Evolutionary conservation across 2,113 vertebrate genomes (phyloP).

Genomic region (Cephalopterus ornatus): DNA sequence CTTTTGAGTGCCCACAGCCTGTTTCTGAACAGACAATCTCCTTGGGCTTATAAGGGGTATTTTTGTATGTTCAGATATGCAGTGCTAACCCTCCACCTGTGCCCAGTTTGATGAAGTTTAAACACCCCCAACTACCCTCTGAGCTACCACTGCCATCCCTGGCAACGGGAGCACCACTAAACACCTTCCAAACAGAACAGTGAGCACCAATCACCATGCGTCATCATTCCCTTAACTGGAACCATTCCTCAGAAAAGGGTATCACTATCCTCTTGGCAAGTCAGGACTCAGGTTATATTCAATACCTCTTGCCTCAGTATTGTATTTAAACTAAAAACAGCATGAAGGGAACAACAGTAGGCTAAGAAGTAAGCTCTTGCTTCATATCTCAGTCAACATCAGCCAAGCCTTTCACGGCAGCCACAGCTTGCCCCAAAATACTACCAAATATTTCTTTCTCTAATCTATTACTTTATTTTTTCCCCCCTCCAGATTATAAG

Average conservation of each 20-base stretch:
- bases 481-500: background rate
- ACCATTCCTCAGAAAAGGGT: background rate
- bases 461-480: background rate
- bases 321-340: background rate
- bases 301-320: accelerated
- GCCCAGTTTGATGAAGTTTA: background rate
- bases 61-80: background rate
- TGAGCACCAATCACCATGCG: background rate
- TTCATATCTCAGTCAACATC: background rate
- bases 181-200: background rate
- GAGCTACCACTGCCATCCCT: background rate
- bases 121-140: background rate
- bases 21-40: background rate
- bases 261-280: background rate
- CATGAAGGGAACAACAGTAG: background rate
- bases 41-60: background rate
- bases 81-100: accelerated
- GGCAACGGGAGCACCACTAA: accelerated
- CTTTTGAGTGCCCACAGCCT: background rate
- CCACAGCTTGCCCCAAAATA: background rate
- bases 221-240: background rate
- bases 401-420: accelerated
- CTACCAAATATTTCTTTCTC: background rate
- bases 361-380: background rate
- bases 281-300: background rate